Conservation (phyloP, 2,797 vertebrate genomes). For the Cryptoblepharus egeriae region DNA sequence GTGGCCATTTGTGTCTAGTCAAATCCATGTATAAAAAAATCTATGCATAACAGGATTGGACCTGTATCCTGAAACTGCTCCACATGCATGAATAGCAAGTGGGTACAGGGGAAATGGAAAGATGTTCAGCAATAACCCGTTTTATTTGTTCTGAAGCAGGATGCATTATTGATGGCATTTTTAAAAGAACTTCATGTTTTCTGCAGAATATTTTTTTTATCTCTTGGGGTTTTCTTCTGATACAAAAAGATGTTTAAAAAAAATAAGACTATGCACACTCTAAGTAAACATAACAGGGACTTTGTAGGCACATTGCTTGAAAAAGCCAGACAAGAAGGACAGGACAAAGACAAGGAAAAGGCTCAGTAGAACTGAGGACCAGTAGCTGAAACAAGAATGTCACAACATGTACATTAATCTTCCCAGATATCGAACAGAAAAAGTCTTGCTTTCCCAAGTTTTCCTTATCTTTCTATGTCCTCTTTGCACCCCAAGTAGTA, state of each 20-base stretch:
- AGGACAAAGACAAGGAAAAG: not conserved
- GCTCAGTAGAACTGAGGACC: not conserved
- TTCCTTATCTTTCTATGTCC: not conserved
- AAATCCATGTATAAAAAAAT: too few relatives aligned
- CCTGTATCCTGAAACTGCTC: not conserved
- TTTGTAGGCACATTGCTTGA: too few relatives aligned
- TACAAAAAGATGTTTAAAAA: not conserved
- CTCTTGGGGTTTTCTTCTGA: not conserved
- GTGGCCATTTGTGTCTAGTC: too few relatives aligned
- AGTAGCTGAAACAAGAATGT: not conserved
- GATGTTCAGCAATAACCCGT: not conserved
- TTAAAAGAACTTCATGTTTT: not conserved
- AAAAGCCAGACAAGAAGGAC: not conserved
- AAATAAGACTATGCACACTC: not conserved
- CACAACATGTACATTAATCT: not conserved
- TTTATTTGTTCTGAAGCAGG: not conserved
- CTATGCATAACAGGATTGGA: too few relatives aligned
- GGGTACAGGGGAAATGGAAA: not conserved
- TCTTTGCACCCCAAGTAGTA: not conserved
- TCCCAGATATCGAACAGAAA: conserved; percentile 1
- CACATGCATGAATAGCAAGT: not conserved
- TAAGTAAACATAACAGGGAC: not conserved
- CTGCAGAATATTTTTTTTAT: not conserved
- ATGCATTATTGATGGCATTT: not conserved
- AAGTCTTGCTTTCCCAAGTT: conserved; percentile 18